phyloP scores from a whole-genome alignment of 2,797 vertebrate genomes.

The Rhinichthys osculus region DNA sequence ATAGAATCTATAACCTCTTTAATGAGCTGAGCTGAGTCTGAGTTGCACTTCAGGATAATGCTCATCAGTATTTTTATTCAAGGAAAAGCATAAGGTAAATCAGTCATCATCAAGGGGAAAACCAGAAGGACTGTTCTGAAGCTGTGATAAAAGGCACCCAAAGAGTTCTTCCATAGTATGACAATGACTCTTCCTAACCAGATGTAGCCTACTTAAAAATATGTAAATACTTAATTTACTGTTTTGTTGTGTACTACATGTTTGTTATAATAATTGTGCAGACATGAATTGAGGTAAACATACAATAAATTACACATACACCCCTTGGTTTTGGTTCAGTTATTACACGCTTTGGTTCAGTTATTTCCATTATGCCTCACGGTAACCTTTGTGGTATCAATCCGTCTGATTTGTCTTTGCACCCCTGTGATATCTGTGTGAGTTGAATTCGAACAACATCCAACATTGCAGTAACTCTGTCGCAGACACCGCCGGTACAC shows the following conservation, averaged over 20 bases:
- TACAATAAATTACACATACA: neutral
- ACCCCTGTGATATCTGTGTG: neutral
- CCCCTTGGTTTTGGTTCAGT: no score
- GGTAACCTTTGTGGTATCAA: neutral
- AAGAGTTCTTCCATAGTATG: neutral
- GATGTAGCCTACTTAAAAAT: neutral
- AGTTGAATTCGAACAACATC: neutral
- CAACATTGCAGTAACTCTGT: neutral
- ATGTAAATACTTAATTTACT: neutral
- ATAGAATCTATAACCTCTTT: slow-evolving; percentile 34
- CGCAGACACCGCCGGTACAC: no score
- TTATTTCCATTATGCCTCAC: neutral
- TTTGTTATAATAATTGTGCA: neutral
- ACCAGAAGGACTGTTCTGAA: neutral
- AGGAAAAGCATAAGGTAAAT: neutral
- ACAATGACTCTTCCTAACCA: neutral
- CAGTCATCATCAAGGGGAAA: neutral
- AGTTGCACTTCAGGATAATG: slow-evolving; percentile 15
- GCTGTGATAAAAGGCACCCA: neutral
- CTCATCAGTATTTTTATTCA: slow-evolving; percentile 8
- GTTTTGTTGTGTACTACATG: neutral
- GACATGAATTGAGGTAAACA: neutral
- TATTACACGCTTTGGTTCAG: no score
- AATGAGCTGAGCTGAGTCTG: slow-evolving; percentile 15
- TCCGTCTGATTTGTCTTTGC: neutral